phyloP scores from a whole-genome alignment of 2,797 vertebrate species.

The Denticeps clupeoides region DNA sequence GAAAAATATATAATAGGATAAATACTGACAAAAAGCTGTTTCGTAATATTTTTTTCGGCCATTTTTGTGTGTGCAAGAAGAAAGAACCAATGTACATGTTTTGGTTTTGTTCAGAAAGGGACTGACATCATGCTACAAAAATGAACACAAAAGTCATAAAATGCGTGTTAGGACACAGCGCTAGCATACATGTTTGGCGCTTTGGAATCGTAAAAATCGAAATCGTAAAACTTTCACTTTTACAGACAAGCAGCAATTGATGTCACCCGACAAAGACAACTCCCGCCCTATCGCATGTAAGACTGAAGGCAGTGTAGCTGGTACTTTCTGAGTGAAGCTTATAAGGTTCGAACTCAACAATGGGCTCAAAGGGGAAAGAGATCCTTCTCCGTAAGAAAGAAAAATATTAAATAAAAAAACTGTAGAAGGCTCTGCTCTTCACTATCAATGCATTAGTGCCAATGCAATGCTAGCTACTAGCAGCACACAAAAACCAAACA shows the following conservation, averaged over 20 bases:
- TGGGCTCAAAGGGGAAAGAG: conserved; percentile 35
- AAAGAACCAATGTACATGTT: conserved; percentile 21
- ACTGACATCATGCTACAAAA: conserved; percentile 67
- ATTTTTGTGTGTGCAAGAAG: conserved; percentile 30
- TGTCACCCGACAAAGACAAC: conserved; percentile 8
- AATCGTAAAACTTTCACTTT: background rate
- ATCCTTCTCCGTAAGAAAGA: conserved; percentile 35
- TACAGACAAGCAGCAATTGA: conserved; percentile 41
- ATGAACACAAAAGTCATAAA: conserved; percentile 50
- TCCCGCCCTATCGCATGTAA: conserved; percentile 43
- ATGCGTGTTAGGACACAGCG: conserved; percentile 47
- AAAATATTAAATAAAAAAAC: too few species aligned
- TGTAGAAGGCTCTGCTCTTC: conserved; percentile 50
- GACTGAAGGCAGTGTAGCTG: conserved; percentile 72
- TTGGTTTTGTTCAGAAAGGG: conserved; percentile 43
- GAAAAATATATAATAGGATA: conserved; percentile 39
- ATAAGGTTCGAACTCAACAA: conserved; percentile 56
- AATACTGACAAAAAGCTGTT: conserved; percentile 32
- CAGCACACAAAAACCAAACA: conserved; percentile 30
- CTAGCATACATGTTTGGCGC: conserved; percentile 29
- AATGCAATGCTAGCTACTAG: conserved; percentile 25
- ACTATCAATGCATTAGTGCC: conserved; percentile 35
- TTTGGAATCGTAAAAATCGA: conserved; percentile 2
- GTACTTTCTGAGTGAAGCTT: conserved; percentile 65
- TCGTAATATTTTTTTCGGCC: conserved; percentile 12